phyloP scores from a whole-genome alignment of 2,888 invertebrate species.

The Tenthredo livida region DNA sequence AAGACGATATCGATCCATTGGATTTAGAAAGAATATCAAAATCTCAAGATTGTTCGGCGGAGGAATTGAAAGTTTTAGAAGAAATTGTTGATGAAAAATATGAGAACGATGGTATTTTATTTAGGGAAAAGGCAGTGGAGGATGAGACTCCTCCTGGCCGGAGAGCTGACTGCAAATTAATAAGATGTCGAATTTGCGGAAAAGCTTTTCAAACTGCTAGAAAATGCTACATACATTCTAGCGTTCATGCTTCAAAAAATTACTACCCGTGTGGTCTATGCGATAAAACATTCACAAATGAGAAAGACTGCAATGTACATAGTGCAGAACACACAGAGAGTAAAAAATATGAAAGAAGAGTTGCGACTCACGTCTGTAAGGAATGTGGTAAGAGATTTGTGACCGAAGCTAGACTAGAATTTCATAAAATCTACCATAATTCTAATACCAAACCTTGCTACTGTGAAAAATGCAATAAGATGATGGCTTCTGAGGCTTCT shows the following conservation, averaged over 20 bases:
- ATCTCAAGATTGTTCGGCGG: not conserved
- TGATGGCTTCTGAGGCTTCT: conserved; percentile 50
- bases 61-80: not conserved
- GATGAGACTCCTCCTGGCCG: not conserved
- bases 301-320: conserved; percentile 34
- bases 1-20: not conserved
- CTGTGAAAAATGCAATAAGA: conserved; percentile 55
- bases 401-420: conserved; percentile 57
- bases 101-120: not conserved
- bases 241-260: conserved; percentile 14
- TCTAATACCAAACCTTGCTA: conserved; percentile 46
- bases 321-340: not conserved
- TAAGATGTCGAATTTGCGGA: not conserved
- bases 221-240: conserved; percentile 33
- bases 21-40: not conserved
- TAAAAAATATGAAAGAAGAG: conserved; percentile 46
- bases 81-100: not conserved
- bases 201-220: conserved; percentile 17
- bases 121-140: not conserved
- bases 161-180: not conserved
- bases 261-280: conserved; percentile 52
- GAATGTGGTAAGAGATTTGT: conserved; percentile 59
- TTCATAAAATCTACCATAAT: conserved; percentile 58
- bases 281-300: conserved; percentile 21
- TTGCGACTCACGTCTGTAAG: conserved; percentile 48